Evolutionary conservation across 1,140 invertebrate species (phyloP).

Genomic region (Chionoecetes opilio): DNA sequence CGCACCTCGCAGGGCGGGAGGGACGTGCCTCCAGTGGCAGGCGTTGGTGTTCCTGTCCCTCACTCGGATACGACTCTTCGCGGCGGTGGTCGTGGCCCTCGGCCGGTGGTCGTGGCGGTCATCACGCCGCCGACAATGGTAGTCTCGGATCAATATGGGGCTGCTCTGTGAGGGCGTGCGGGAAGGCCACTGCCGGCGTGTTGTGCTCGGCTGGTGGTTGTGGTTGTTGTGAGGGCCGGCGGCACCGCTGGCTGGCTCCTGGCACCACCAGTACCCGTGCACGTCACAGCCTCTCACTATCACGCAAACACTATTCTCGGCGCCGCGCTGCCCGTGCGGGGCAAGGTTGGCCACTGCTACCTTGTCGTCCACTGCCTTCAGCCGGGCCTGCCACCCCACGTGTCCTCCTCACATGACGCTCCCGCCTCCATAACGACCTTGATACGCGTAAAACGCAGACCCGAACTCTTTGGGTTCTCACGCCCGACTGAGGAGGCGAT

Average conservation of each 20-base stretch:
- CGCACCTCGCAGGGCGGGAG: conserved; percentile 37
- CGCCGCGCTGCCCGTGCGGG: conserved; percentile 9
- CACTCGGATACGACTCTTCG: background rate
- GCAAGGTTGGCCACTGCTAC: background rate
- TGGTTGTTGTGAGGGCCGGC: conserved; percentile 22
- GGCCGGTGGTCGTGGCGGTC: background rate
- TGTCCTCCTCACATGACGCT: conserved; percentile 2
- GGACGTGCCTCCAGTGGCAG: background rate
- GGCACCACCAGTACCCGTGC: conserved; percentile 48
- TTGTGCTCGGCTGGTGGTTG: conserved; percentile 38
- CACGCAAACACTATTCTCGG: conserved; percentile 57
- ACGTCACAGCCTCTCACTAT: conserved; percentile 48
- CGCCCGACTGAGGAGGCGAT: conserved; percentile 54
- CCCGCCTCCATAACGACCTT: background rate
- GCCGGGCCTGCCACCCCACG: background rate
- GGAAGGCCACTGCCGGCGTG: background rate
- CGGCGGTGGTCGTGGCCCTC: background rate
- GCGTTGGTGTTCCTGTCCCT: background rate
- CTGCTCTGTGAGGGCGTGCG: background rate
- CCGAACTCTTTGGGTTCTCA: conserved; percentile 45
- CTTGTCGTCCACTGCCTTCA: background rate
- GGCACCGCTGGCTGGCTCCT: background rate
- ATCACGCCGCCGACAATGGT: conserved; percentile 44
- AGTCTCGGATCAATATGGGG: conserved; percentile 66
- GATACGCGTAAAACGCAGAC: background rate